phyloP scores from a whole-genome alignment of 2,113 vertebrate species.

The Melanerpes aurifrons region DNA sequence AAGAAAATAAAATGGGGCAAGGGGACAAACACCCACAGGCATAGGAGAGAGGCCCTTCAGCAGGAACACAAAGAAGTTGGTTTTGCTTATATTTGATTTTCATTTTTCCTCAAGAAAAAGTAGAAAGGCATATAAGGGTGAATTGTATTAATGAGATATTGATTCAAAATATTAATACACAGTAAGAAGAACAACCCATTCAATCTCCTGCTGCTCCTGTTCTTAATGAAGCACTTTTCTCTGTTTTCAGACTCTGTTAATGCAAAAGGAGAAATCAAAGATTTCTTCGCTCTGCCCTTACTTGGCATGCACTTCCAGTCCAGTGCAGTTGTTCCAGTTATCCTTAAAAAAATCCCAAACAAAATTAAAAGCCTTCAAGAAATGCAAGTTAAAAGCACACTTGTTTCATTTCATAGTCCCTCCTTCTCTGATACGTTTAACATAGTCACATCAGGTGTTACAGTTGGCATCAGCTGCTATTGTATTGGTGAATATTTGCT shows the following conservation, averaged over 20 bases:
- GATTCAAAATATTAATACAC: constrained; percentile 17
- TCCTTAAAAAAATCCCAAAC: neutral
- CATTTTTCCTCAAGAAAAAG: neutral
- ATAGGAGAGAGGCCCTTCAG: neutral
- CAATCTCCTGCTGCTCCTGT: neutral
- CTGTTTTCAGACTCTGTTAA: neutral
- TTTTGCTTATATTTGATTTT: constrained; percentile 25
- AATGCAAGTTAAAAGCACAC: constrained; percentile 18
- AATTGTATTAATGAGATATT: constrained; percentile 25
- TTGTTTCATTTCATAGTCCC: neutral
- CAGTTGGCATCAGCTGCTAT: constrained; percentile 41
- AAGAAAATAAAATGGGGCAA: neutral
- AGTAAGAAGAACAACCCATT: neutral
- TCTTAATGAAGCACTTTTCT: constrained; percentile 10
- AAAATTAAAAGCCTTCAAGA: constrained; percentile 20
- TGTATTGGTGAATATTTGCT: constrained; percentile 45
- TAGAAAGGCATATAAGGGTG: neutral
- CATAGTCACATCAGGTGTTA: constrained; percentile 8
- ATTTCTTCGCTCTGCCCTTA: neutral
- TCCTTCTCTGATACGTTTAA: constrained; percentile 6
- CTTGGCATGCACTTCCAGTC: neutral
- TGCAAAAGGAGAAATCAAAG: constrained; percentile 24
- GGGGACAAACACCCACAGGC: neutral
- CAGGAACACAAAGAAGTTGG: constrained; percentile 10
- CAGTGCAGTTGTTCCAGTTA: constrained; percentile 22